Base-by-base conservation (phyloP, 2,113 vertebrate species). In the Syngnathus typhle region DNA sequence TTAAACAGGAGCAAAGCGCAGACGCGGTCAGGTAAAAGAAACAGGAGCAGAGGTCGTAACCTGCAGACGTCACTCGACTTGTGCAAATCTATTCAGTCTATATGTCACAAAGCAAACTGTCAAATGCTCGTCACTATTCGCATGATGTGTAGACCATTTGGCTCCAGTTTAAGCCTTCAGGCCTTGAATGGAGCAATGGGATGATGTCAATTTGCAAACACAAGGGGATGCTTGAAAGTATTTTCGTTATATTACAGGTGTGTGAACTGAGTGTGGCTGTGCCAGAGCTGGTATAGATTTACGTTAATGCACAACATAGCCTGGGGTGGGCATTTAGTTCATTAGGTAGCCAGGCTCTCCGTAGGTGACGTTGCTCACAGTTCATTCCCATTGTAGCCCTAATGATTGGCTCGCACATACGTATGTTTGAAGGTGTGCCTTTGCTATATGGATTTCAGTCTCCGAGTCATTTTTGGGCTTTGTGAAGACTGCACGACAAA, bases 301-400 rank as follows among this genome's bases (percentile, higher is more conserved):
- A 71, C 72, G 79, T 71, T 82, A 83, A 83, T 85, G 73, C 80
- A 76, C 74, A 59, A 51, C 86, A 84, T 73, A 64, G 73, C 74
- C 65, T 43, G 11, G 54, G 81, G 73, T 62, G 64, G 68, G 76
- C 71, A 82, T 69, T 71, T 63, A 84, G 81, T 87, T 84, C 79
- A 85, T 88, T 84, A 86, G 68, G 73, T 37, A 65, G 69, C 70
- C 85, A 61, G 83, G 71, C 67, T 78, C 77, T 76, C 69, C 62
- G 65, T 67, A 61, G 58, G 72, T 85, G 75, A 81, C 66, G 72
- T 77, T 65, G 70, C 79, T 88, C 78, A 82, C 86, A 89, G 88
- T 84, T 87, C 85, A 82, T 89, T 90, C 74, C 74, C 72, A 84
- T 86, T 87, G 84, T 86, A 56, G 74, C 65, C n/a, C 56, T 86